Evolutionary conservation across 2,888 invertebrate species (phyloP).

Genomic region (Meliscaeva auricollis): DNA sequence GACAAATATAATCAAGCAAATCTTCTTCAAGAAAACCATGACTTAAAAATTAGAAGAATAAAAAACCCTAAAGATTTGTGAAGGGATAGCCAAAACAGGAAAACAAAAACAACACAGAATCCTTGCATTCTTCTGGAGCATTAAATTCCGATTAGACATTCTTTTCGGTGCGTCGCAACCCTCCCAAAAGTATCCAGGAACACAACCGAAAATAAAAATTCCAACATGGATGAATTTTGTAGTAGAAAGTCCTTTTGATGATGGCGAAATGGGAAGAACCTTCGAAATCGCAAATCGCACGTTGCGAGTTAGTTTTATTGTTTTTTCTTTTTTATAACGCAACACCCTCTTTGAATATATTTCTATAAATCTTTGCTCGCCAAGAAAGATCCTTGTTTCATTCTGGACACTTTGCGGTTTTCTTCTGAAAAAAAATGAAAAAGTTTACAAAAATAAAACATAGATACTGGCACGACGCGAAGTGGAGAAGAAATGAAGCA

Average conservation of each 20-base stretch:
- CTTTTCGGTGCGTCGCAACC: not conserved
- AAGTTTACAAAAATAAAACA: not conserved
- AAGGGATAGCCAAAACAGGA: slow-evolving; percentile 21
- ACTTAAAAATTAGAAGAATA: not conserved
- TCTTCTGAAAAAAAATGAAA: not conserved
- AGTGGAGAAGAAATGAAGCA: slow-evolving; percentile 32
- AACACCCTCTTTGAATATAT: not conserved
- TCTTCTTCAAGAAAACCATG: slow-evolving; percentile 37
- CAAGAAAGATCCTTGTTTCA: slow-evolving; percentile 23
- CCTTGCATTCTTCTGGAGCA: slow-evolving; percentile 66
- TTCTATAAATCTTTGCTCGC: slow-evolving; percentile 62
- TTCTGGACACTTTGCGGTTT: slow-evolving; percentile 64
- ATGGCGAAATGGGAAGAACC: slow-evolving; percentile 40
- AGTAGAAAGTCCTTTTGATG: slow-evolving; percentile 18
- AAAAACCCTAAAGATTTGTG: slow-evolving; percentile 28
- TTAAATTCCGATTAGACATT: slow-evolving; percentile 67
- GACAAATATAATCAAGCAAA: slow-evolving; percentile 32
- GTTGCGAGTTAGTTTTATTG: slow-evolving; percentile 55
- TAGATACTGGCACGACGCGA: not conserved
- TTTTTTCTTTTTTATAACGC: slow-evolving; percentile 67
- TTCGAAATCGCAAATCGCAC: slow-evolving; percentile 67
- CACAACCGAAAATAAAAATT: slow-evolving; percentile 61
- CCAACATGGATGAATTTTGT: slow-evolving; percentile 57
- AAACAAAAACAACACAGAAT: slow-evolving; percentile 47
- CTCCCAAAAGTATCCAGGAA: not conserved